Conservation (phyloP, 1,140 invertebrate genomes). For the Palaemon carinicauda region DNA sequence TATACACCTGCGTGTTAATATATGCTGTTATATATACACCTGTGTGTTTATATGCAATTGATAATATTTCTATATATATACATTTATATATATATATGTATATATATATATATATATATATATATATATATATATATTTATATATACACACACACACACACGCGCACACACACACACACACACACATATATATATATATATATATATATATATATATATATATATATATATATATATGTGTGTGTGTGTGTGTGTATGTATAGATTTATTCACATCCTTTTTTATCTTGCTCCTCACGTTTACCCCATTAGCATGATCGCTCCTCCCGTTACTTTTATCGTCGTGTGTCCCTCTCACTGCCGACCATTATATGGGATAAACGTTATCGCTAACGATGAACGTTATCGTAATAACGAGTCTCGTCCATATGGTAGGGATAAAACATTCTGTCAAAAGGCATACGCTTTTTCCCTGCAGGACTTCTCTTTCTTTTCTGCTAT, state of each 20-base stretch:
- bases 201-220: slow-evolving; percentile 11
- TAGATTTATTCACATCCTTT: too few species aligned
- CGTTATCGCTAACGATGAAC: background rate
- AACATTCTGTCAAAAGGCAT: background rate
- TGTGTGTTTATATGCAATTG: too few species aligned
- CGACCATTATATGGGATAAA: background rate
- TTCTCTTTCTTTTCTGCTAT: background rate
- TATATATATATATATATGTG: slow-evolving; percentile 1
- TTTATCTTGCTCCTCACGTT: background rate
- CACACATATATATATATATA: background rate
- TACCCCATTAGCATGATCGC: background rate
- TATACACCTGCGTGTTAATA: too few species aligned
- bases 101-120: background rate
- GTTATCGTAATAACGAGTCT: too few species aligned
- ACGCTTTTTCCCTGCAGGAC: background rate
- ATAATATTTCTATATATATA: too few species aligned
- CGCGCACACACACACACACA: too few species aligned
- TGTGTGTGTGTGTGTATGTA: background rate
- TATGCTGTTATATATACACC: too few species aligned
- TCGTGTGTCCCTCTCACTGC: background rate
- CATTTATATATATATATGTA: too few species aligned
- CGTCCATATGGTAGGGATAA: too few species aligned
- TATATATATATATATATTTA: slow-evolving; percentile 16
- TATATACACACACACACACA: too few species aligned
- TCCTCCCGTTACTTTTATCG: background rate